Percentiles rank a stretch among this genome's conserved stretches.
phyloP scores from a whole-genome alignment of 2,113 vertebrate genomes.

The Pogonocichla stellata region DNA sequence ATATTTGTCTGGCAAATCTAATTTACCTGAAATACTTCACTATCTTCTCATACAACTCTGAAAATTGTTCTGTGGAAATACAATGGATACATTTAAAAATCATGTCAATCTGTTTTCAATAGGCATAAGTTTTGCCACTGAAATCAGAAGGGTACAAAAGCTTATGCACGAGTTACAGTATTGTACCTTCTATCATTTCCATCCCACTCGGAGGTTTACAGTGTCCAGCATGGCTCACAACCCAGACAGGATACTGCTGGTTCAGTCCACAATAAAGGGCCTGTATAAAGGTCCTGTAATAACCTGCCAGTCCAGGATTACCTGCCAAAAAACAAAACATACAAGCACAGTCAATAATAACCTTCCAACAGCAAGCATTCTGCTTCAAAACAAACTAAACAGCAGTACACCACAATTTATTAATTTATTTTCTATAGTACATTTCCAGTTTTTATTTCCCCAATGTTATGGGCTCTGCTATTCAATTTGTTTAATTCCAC shows the following conservation, averaged over 20 bases:
- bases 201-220: conserved; percentile 80
- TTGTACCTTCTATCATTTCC: conserved; percentile 85
- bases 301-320: conserved; percentile 88
- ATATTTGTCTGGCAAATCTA: not conserved
- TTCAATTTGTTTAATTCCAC: not conserved
- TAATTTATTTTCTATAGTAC: not conserved
- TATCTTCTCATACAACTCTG: not conserved
- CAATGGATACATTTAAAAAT: not conserved
- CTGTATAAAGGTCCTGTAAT: conserved; percentile 88
- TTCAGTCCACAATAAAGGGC: conserved; percentile 78
- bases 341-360: conserved; percentile 4
- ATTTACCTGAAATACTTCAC: not conserved
- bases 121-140: not conserved
- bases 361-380: not conserved
- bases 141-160: not conserved
- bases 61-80: not conserved
- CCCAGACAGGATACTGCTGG: conserved; percentile 85
- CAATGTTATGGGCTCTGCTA: not conserved
- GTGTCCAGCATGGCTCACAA: conserved; percentile 90
- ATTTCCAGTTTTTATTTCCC: not conserved
- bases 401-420: not conserved
- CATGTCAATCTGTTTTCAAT: not conserved
- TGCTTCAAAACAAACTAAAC: not conserved
- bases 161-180: not conserved
- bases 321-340: conserved; percentile 75